Percentiles rank a stretch among this genome's conserved stretches.
phyloP scores from a whole-genome alignment of 2,888 invertebrate genomes.

The Pyrrhia umbra region DNA sequence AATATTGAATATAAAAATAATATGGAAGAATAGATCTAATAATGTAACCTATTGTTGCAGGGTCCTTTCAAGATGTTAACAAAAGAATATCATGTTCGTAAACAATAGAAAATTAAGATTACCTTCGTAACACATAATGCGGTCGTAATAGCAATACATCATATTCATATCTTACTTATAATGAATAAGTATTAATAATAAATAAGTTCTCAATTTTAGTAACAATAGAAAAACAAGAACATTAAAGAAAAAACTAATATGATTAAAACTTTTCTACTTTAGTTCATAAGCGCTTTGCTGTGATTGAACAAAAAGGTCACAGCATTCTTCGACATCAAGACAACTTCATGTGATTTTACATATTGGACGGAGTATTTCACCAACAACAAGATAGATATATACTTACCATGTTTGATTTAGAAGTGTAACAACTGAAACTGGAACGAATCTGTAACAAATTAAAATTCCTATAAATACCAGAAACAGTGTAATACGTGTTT shows the following conservation, averaged over 20 bases:
- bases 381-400: too few relatives aligned
- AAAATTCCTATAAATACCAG: constrained; percentile 36
- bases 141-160: constrained; percentile 39
- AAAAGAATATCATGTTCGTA: constrained; percentile 59
- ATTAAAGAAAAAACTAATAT: constrained; percentile 7
- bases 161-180: constrained; percentile 16
- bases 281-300: constrained; percentile 2
- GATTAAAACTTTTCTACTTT: constrained; percentile 29
- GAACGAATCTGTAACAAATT: constrained; percentile 63
- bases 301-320: not conserved
- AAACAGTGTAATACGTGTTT: not conserved
- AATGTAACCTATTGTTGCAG: constrained; percentile 59
- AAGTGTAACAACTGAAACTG: constrained; percentile 42
- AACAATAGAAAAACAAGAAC: not conserved
- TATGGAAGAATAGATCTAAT: constrained; percentile 50
- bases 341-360: not conserved
- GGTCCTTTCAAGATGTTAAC: constrained; percentile 58
- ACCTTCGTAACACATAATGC: constrained; percentile 34
- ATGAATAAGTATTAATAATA: not conserved
- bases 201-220: not conserved
- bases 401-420: constrained; percentile 66
- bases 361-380: too few relatives aligned
- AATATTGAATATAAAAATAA: constrained; percentile 47
- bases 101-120: constrained; percentile 59
- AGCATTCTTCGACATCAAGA: not conserved